Conservation (phyloP, 2,113 vertebrate genomes). For the Sminthopsis crassicaudata region DNA sequence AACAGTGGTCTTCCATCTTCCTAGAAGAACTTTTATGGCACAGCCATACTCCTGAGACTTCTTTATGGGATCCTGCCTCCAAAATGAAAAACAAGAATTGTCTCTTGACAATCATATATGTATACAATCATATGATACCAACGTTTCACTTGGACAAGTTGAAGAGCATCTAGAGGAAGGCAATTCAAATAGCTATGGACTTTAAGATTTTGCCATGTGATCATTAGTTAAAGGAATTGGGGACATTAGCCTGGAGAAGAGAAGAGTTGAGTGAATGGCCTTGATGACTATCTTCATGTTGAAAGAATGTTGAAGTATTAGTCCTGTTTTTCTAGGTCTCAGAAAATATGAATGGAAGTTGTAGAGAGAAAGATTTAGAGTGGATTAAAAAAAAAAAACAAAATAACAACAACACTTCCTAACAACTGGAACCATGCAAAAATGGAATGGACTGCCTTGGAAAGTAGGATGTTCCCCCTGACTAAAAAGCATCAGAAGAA, state of each 20-base stretch:
- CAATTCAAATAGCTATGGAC: background rate
- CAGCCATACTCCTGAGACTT: background rate
- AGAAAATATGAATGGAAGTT: background rate
- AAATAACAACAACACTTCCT: background rate
- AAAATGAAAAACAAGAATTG: background rate
- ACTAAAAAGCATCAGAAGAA: background rate
- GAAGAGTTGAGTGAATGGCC: background rate
- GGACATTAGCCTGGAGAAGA: background rate
- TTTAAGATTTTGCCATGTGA: background rate
- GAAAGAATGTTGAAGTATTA: background rate
- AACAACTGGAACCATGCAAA: background rate
- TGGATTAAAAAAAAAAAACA: too few relatives aligned
- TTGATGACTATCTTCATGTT: background rate
- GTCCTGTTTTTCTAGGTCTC: background rate
- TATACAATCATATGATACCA: too few relatives aligned
- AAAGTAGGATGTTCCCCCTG: background rate
- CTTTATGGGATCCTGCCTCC: background rate
- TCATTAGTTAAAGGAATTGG: background rate
- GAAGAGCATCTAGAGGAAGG: background rate
- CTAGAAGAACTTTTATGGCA: background rate
- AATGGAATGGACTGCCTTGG: background rate
- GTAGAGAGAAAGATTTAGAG: background rate
- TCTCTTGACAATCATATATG: background rate
- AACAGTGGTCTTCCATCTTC: background rate
- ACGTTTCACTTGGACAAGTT: background rate